Base-by-base conservation (phyloP, 2,113 vertebrate genomes). In the Oostethus manadensis region DNA sequence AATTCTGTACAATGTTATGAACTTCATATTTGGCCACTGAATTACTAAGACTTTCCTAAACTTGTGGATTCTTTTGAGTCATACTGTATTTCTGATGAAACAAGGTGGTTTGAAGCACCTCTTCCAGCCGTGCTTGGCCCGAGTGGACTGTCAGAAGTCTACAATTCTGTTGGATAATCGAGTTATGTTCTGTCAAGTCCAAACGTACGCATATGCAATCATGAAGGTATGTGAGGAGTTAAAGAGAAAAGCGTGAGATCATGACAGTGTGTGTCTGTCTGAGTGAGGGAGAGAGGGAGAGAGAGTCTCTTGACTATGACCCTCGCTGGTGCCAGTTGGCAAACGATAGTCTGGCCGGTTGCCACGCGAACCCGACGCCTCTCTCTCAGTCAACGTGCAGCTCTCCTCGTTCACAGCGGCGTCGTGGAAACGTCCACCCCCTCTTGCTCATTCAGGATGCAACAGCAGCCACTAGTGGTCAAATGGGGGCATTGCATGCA, bases 161-260 rank as follows among this genome's bases (percentile, higher is more conserved):
- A n/a, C n/a, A n/a, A n/a, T n/a, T n/a, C n/a, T n/a, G n/a, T n/a
- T n/a, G n/a, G n/a, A n/a, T n/a, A n/a, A n/a, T n/a, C n/a, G n/a
- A n/a, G n/a, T n/a, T n/a, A n/a, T n/a, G n/a, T n/a, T n/a, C n/a
- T n/a, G n/a, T n/a, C n/a, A n/a, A n/a, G n/a, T n/a, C n/a, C n/a
- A n/a, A n/a, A n/a, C n/a, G n/a, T n/a, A n/a, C n/a, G n/a, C n/a
- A n/a, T n/a, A n/a, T n/a, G n/a, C n/a, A 33, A 53, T 66, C 18
- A 58, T 48, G 58, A 26, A 8, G 51, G 46, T 21, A 64, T 60
- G 68, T 50, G 60, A 10, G 44, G 40, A 62, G 60, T 63, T 69
- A 70, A 59, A 76, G 56, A 48, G 72, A 70, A 81, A 73, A 66
- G 71, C 82, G 71, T 82, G 76, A 82, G 80, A 71, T 73, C 77